These are phyloP conservation scores for Noctuana brunneofusca DNA, from an alignment of 2,888 invertebrate species.

Conservation along the genomic window DNA sequence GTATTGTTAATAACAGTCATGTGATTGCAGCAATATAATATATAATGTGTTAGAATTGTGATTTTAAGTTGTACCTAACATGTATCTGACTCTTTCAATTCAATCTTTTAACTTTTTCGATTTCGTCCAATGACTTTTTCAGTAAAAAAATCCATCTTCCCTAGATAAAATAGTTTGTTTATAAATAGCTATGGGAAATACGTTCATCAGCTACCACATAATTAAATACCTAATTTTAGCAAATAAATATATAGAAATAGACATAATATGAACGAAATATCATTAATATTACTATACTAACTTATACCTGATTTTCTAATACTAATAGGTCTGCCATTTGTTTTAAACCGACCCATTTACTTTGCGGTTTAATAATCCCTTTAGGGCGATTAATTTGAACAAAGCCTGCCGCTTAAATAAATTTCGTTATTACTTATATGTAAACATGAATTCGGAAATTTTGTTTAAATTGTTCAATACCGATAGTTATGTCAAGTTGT, in stretches of 20 bases:
- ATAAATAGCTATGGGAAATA: no score
- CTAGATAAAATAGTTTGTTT: no score
- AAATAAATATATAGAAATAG: background rate
- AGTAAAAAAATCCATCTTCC: no score
- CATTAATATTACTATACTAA: slow-evolving; percentile 1
- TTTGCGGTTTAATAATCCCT: slow-evolving; percentile 14
- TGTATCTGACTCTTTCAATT: no score
- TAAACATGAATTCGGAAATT: slow-evolving; percentile 7
- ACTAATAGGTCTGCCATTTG: slow-evolving; percentile 3
- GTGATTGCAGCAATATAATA: no score
- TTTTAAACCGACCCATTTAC: slow-evolving; percentile 7
- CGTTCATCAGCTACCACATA: no score
- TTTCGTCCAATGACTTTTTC: no score
- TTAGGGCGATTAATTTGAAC: slow-evolving; percentile 3
- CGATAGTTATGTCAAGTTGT: background rate
- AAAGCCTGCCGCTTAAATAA: slow-evolving; percentile 3
- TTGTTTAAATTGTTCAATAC: background rate
- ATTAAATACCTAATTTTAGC: no score
- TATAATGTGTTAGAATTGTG: no score
- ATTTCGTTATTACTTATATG: slow-evolving; percentile 1
- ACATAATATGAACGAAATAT: background rate
- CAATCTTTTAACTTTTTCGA: no score
- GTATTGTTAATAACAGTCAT: no score
- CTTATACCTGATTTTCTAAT: slow-evolving; percentile 3
- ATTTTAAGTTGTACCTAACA: no score